Base-by-base conservation (phyloP, 1,140 invertebrate species). In the Plutomurus gul region DNA sequence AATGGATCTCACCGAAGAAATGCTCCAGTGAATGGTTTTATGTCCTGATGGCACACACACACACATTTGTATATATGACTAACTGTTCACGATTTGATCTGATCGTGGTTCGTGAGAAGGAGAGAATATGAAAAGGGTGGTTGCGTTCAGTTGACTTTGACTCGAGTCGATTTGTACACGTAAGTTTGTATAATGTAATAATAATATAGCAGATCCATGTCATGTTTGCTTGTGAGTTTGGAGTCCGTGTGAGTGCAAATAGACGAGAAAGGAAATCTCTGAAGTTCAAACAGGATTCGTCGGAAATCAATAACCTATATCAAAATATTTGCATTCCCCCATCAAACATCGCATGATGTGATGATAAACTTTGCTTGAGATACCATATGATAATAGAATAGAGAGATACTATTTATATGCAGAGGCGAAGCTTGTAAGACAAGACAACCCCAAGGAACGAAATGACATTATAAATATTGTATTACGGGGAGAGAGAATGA, bases 291-390 rank as follows among this genome's bases (percentile, higher is more conserved):
- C 78, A 82, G 56, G 49, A 82, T 81, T 79, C 73, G 82, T 78
- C 82, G 79, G 79, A 80, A 82, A 80, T 81, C 76, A 82, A 80
- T 78, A 82, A 81, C 76, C 76, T 76, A 75, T 82, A 82, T 80
- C 81, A 82, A 82, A 82, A 82, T 82, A 82, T 82, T 82, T 82
- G 81, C 81, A 82, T 82, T 82, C 60, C 18, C 70, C 76, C 78
- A 82, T 81, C 75, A 81, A 77, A 81, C 76, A 77, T 77, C 70
- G 51, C 51, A 72, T 72, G 70, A 72, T 72, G 70, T 72, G 70
- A 72, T 72, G 37, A 72, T 72, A 72, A 22, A 72, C 37, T 72
- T 40, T 20, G 30, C 36, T 27, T 20, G 30, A n/a, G 56, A 65
- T 22, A 56, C 51, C 16, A 60, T 30, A 30, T 30, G 3, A 20